phyloP scores from a whole-genome alignment of 2,797 vertebrate genomes.

The Lophotriccus pileatus region DNA sequence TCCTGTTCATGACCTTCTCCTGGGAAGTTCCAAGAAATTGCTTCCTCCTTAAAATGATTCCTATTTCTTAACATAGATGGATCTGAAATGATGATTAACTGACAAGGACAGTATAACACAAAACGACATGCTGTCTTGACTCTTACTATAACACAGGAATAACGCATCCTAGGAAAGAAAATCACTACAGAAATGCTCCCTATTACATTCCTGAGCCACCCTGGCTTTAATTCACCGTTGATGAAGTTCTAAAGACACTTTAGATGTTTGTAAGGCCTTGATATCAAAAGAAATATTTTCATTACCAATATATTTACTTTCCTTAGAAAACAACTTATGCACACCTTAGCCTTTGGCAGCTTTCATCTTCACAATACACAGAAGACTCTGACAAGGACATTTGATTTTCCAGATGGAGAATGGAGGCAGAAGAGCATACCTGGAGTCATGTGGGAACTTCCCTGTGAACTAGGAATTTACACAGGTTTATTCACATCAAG shows the following conservation, averaged over 20 bases:
- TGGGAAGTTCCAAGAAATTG: not conserved
- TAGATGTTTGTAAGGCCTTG: not conserved
- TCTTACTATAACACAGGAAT: not conserved
- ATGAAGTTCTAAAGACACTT: not conserved
- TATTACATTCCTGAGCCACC: not conserved
- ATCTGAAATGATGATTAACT: conserved; percentile 28
- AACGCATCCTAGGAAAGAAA: not conserved
- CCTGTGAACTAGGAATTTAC: not conserved
- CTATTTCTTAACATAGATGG: not conserved
- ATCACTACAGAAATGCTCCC: not conserved
- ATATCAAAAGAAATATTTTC: not conserved
- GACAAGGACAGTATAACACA: not conserved
- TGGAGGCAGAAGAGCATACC: not conserved
- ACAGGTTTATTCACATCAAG: not conserved
- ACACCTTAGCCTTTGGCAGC: not conserved
- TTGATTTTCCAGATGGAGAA: not conserved
- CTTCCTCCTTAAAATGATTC: not conserved
- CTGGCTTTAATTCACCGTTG: not conserved
- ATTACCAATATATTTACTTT: not conserved
- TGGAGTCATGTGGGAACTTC: not conserved
- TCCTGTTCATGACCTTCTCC: not conserved
- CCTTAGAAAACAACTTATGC: not conserved
- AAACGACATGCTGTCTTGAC: not conserved
- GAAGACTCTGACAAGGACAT: not conserved
- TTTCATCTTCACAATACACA: not conserved